Conservation (phyloP, 2,888 invertebrate genomes). For the Lingula anatina region DNA sequence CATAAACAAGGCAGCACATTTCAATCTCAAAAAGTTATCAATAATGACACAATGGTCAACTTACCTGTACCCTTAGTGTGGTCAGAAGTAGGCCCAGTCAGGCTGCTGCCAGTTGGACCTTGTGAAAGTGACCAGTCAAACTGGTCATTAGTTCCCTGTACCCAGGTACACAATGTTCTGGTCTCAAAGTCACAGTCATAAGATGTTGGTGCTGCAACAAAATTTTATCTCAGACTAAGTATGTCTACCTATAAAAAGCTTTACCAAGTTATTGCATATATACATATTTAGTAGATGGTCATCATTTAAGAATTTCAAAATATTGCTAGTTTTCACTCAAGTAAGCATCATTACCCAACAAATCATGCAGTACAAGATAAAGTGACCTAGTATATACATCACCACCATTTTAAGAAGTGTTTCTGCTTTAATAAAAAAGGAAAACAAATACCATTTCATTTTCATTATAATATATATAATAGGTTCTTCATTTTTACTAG, state of each 20-base stretch:
- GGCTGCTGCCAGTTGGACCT: slow-evolving; percentile 28
- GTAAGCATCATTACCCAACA: no score
- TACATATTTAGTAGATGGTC: slow-evolving; percentile 5
- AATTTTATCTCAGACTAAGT: neutral
- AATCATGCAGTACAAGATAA: no score
- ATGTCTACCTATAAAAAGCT: neutral
- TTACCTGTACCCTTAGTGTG: slow-evolving; percentile 34
- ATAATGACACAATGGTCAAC: slow-evolving; percentile 1
- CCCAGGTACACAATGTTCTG: no score
- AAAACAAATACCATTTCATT: no score
- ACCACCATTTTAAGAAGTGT: no score
- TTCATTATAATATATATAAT: no score
- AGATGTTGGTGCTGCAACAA: no score
- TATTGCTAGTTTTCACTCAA: neutral
- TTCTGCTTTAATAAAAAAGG: no score
- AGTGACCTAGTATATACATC: no score
- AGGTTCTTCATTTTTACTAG: neutral
- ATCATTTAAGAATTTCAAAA: slow-evolving; percentile 11
- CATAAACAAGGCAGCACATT: neutral
- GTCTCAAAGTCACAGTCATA: no score
- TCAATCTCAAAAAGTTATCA: neutral
- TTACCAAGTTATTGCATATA: slow-evolving; percentile 5
- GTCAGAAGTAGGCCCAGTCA: slow-evolving; percentile 29
- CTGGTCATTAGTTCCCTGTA: slow-evolving; percentile 16
- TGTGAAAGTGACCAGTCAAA: slow-evolving; percentile 39